phyloP scores from a whole-genome alignment of 1,140 invertebrate genomes.

The Drosophila equinoxialis region DNA sequence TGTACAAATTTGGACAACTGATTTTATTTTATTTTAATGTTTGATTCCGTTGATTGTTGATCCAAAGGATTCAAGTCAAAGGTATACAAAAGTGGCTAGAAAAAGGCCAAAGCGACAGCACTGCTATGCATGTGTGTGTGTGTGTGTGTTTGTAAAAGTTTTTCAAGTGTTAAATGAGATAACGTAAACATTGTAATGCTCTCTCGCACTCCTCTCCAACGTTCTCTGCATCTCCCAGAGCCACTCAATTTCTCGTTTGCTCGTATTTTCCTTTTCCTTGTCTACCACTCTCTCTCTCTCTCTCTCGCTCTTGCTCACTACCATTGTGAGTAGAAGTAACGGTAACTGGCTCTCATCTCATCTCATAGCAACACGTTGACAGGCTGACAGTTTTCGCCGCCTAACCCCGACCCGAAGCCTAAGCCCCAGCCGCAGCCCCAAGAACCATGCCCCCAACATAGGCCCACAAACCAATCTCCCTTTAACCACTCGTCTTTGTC shows the following conservation, averaged over 20 bases:
- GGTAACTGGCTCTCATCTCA: conserved; percentile 15
- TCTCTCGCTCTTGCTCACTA: not conserved
- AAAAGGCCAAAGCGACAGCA: conserved; percentile 1
- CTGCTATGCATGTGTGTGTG: conserved; percentile 30
- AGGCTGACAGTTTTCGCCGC: conserved; percentile 45
- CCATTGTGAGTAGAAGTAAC: conserved; percentile 12
- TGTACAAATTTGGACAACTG: too few relatives aligned
- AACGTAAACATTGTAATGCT: conserved; percentile 67
- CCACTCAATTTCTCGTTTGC: not conserved
- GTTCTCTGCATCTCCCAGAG: not conserved
- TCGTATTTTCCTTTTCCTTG: not conserved
- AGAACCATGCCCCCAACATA: not conserved
- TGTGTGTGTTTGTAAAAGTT: conserved; percentile 61
- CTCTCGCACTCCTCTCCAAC: not conserved
- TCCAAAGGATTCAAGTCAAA: not conserved
- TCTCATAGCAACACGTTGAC: conserved; percentile 45
- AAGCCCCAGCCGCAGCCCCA: too few relatives aligned
- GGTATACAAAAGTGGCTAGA: not conserved
- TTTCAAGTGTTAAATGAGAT: conserved; percentile 80
- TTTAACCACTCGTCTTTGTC: not conserved
- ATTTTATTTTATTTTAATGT: not conserved
- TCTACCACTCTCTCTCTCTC: not conserved
- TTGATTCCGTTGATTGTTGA: not conserved
- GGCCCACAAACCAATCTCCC: too few relatives aligned
- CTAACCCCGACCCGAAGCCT: not conserved